Percentiles rank a stretch among this genome's conserved stretches.
Conservation (phyloP, 2,797 vertebrate species). For the Okamejei kenojei region DNA sequence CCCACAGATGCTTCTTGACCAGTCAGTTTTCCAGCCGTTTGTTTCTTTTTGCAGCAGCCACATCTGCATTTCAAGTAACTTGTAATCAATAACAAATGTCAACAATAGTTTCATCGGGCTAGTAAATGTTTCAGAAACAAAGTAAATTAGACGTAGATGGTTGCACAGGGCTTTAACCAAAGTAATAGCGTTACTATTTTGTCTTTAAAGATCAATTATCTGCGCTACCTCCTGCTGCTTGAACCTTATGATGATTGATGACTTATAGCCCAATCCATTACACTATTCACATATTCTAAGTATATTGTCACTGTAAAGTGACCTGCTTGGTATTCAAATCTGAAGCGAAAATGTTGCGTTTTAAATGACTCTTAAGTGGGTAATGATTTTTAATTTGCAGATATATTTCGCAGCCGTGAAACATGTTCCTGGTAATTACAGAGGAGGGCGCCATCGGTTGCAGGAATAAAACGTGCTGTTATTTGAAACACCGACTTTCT, state of each 20-base stretch:
- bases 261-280: background rate
- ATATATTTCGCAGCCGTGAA: background rate
- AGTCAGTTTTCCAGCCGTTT: no score
- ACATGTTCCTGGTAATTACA: background rate
- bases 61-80: no score
- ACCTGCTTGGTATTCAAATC: background rate
- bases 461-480: background rate
- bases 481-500: background rate
- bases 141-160: background rate
- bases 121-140: no score
- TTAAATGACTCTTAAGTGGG: background rate
- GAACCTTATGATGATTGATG: background rate
- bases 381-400: background rate
- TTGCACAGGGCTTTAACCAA: background rate
- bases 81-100: no score
- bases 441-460: slow-evolving; percentile 16
- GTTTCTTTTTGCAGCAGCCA: no score
- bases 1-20: no score
- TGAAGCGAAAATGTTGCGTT: background rate
- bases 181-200: background rate
- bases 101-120: no score
- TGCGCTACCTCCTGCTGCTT: background rate
- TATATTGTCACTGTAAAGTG: background rate
- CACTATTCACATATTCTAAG: background rate
- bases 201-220: background rate